Conservation (phyloP, 2,888 invertebrate species). For the Caenorhabditis macrosperma region DNA sequence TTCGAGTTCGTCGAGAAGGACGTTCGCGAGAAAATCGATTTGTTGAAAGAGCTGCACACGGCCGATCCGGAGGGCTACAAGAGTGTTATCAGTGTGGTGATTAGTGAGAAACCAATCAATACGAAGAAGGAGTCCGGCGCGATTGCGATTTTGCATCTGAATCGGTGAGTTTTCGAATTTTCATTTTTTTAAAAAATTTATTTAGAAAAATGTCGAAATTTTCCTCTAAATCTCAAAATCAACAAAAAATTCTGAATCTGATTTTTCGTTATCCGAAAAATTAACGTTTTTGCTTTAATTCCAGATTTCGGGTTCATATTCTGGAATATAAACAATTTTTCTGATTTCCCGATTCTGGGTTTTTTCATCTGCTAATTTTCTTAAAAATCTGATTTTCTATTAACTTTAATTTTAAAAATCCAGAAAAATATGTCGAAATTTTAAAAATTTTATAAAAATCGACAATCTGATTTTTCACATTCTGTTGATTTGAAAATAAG, state of each 20-base stretch:
- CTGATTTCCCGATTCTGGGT: background rate
- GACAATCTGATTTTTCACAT: too few species aligned
- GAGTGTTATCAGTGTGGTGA: conserved; percentile 35
- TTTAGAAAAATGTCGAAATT: background rate
- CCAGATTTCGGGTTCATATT: background rate
- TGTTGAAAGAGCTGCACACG: conserved; percentile 42
- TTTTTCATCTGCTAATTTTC: too few species aligned
- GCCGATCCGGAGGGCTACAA: conserved; percentile 46
- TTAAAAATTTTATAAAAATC: too few species aligned
- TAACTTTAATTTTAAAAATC: too few species aligned
- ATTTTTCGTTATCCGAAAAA: too few species aligned
- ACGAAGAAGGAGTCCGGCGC: conserved; percentile 49
- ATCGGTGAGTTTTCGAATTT: conserved; percentile 42
- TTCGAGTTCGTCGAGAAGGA: conserved; percentile 67
- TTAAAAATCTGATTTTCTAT: too few species aligned
- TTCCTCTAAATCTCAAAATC: background rate
- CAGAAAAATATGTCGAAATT: too few species aligned
- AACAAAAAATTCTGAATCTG: too few species aligned
- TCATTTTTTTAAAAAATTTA: background rate
- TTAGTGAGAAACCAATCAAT: conserved; percentile 37
- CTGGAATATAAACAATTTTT: background rate
- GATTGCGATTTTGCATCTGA: conserved; percentile 54
- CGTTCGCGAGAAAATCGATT: conserved; percentile 56
- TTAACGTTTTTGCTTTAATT: too few species aligned
- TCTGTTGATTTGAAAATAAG: too few species aligned